Conservation (phyloP, 2,113 vertebrate species). For the Callopanchax toddi region DNA sequence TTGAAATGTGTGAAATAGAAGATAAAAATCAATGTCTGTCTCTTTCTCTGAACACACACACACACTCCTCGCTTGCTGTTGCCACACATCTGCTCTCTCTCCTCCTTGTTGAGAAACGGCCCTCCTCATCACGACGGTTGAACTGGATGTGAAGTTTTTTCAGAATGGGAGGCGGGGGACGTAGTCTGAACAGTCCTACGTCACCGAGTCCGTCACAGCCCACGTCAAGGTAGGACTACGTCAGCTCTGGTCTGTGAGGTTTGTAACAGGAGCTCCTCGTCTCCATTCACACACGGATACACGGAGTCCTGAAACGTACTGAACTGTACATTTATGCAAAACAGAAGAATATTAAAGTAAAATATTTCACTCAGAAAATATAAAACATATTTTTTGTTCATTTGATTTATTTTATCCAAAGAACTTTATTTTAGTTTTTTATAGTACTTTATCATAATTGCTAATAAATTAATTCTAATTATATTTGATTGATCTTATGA, state of each 20-base stretch:
- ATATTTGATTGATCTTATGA: too few species aligned
- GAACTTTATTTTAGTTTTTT: too few species aligned
- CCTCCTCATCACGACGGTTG: constrained; percentile 3
- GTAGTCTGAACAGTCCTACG: constrained; percentile 13
- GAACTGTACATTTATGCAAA: too few species aligned
- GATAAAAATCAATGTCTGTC: constrained; percentile 39
- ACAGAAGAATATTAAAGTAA: too few species aligned
- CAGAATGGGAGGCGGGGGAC: rapidly evolving
- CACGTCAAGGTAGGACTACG: constrained; percentile 29
- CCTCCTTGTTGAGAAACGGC: not conserved
- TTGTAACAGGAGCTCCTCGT: too few species aligned
- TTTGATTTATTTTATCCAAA: too few species aligned
- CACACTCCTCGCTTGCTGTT: not conserved
- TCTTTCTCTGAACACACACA: constrained; percentile 9
- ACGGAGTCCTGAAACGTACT: too few species aligned
- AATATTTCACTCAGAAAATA: too few species aligned
- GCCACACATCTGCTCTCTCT: constrained; percentile 8
- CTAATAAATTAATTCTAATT: too few species aligned
- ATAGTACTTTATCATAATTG: too few species aligned
- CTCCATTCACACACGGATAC: too few species aligned
- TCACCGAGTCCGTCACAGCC: constrained; percentile 21
- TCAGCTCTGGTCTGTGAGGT: constrained; percentile 16
- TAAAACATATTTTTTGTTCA: too few species aligned
- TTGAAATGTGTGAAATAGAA: constrained; percentile 48
- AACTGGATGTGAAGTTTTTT: constrained; percentile 32